These are phyloP conservation scores for Atethmia centrago DNA, from an alignment of 2,888 invertebrate genomes.

Conservation along the genomic window DNA sequence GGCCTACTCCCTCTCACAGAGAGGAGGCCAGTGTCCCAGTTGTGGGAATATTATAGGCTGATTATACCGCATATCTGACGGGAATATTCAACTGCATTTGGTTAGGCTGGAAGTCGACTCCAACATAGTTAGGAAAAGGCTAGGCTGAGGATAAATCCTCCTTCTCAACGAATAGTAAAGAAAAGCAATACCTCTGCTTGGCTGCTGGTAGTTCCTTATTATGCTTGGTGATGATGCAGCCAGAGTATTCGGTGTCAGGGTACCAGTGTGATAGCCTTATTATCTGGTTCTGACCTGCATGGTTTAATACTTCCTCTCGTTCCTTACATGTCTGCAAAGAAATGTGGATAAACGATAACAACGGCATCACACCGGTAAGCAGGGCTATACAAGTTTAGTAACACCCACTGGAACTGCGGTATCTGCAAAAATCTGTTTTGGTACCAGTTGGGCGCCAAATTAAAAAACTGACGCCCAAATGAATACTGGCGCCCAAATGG, in stretches of 20 bases:
- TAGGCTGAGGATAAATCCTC: background rate
- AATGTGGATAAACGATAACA: slow-evolving; percentile 2
- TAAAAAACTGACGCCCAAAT: background rate
- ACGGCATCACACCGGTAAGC: background rate
- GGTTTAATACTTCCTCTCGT: slow-evolving; percentile 93
- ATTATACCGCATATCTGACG: too few relatives aligned
- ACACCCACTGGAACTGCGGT: too few relatives aligned
- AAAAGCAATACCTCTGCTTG: slow-evolving; percentile 76
- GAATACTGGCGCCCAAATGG: slow-evolving; percentile 11
- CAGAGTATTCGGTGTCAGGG: slow-evolving; percentile 91
- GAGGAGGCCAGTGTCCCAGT: too few relatives aligned
- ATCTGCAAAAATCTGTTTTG: background rate
- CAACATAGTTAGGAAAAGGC: background rate
- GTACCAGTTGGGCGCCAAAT: slow-evolving; percentile 28
- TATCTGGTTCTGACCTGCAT: slow-evolving; percentile 94
- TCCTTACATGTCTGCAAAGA: slow-evolving; percentile 93
- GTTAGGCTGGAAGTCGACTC: background rate
- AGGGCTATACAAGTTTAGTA: background rate
- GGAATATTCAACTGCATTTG: background rate
- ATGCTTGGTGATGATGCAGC: slow-evolving; percentile 89
- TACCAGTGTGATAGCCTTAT: slow-evolving; percentile 93
- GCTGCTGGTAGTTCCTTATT: slow-evolving; percentile 84
- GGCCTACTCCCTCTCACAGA: too few relatives aligned
- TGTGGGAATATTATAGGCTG: too few relatives aligned
- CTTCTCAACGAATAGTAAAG: background rate